A percentile compares a stretch with the other conserved stretches of the same genome.
Conservation (phyloP, 2,113 vertebrate genomes). For the Mesembrinibis cayennensis region DNA sequence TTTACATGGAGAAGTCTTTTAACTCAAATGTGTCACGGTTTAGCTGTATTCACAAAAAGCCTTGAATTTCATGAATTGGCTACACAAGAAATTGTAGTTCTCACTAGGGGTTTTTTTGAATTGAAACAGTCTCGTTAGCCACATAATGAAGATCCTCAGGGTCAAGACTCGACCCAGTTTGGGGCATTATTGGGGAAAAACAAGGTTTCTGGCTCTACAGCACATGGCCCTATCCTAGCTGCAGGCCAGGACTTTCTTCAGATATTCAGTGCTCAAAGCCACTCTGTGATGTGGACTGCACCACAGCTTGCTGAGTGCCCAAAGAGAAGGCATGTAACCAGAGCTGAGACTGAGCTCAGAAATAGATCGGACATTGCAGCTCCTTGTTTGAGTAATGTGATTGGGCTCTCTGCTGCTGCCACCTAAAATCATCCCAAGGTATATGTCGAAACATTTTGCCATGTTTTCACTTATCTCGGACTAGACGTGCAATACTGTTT, state of each 20-base stretch:
- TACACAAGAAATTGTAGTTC: background rate
- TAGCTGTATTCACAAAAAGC: background rate
- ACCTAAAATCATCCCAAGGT: background rate
- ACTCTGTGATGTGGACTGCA: background rate
- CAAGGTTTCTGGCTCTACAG: background rate
- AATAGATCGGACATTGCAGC: background rate
- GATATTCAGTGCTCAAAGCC: background rate
- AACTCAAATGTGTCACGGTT: background rate
- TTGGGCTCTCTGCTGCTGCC: background rate
- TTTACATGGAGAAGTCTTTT: background rate
- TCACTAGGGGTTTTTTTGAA: background rate
- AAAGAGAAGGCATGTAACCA: fast-evolving
- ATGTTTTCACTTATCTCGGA: background rate
- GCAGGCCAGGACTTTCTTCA: background rate
- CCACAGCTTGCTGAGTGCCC: fast-evolving
- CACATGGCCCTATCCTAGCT: background rate
- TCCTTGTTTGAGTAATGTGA: background rate
- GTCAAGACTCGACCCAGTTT: background rate
- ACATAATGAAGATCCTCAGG: background rate
- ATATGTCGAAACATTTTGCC: background rate
- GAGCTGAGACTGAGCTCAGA: background rate
- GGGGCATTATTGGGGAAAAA: background rate
- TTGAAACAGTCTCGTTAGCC: background rate
- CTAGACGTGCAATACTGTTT: background rate
- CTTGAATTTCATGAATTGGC: background rate